Evolutionary conservation across 1,140 invertebrate species (phyloP).

Genomic region (Lepidurus apus): DNA sequence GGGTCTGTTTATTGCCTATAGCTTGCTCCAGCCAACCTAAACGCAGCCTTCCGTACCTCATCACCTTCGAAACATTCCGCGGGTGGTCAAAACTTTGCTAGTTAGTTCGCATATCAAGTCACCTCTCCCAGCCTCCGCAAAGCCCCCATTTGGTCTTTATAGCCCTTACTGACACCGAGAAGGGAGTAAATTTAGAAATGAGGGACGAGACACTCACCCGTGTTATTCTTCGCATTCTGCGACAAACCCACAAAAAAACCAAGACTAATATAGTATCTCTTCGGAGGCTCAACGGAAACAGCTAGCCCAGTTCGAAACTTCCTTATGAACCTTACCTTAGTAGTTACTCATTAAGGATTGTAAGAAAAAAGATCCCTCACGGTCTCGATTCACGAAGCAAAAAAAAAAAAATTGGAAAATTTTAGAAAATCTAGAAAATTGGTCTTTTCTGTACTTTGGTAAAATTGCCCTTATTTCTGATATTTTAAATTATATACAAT

Average conservation of each 20-base stretch:
- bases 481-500: too few species aligned
- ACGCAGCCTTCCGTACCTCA: neutral
- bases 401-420: too few species aligned
- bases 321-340: too few species aligned
- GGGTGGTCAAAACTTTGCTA: neutral
- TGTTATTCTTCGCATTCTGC: too few species aligned
- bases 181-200: constrained; percentile 14
- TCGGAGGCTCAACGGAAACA: neutral
- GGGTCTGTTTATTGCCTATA: neutral
- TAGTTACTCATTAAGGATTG: too few species aligned
- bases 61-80: neutral
- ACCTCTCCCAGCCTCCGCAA: neutral
- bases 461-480: too few species aligned
- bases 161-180: neutral
- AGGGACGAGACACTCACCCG: neutral
- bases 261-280: neutral
- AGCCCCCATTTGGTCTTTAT: neutral
- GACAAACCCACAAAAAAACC: neutral
- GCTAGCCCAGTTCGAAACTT: neutral
- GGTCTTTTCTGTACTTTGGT: too few species aligned
- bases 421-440: too few species aligned
- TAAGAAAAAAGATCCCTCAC: too few species aligned
- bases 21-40: neutral
- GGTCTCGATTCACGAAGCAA: too few species aligned
- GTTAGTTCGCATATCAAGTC: neutral